Base-by-base conservation (phyloP, 2,888 invertebrate genomes). In the Philaethria dido region DNA sequence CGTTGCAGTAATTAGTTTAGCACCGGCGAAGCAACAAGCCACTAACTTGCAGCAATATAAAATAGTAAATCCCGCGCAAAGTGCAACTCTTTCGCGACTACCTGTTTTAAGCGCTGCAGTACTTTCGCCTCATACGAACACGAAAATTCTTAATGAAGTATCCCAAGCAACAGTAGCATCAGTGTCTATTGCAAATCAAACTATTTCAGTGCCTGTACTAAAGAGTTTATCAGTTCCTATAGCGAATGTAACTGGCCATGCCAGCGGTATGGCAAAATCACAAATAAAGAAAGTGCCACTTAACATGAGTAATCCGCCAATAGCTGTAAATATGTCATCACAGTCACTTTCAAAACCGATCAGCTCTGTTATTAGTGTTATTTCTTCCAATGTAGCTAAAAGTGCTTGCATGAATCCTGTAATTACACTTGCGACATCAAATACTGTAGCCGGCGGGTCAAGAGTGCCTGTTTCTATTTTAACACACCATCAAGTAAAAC, bases 141-240 rank as follows among this genome's bases (percentile, higher is more conserved):
- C 92, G 1, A 93, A 92, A 73, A 89, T 93, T 44, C 82, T 93
- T 0, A 93, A 93, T 63, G 94, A 94, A 75, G 93, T 94, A 1
- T 93, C 93, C 2, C 94, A 94, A 80, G 93, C 94, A 5, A 94
- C 94, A 13, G 94, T 93, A 0, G 93, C 93, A 11, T 93, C 93
- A 0, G 93, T 93, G 6, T 93, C 93, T 0, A 93, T 93, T 50
- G 93, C 93, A 4, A 93, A 93, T 72, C 93, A 93, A 72, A 93
- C 93, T 5, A 93, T 93, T 57, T 93, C 92, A 0, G 93, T 93
- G 13, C 93, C 91, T 0, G 92, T 93, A 13, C 74, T 92, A 45
- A 93, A 91, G 75, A 91, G 83, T 72, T 79, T 91, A 1, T 82
- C 90, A 1, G 89, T 93, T 22, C 89, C 85, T 2, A 83, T 92